Evolutionary conservation across 1,140 invertebrate species (phyloP), one percentile per base, ranked within the genome.

Genomic region (Diorhabda sublineata): DNA sequence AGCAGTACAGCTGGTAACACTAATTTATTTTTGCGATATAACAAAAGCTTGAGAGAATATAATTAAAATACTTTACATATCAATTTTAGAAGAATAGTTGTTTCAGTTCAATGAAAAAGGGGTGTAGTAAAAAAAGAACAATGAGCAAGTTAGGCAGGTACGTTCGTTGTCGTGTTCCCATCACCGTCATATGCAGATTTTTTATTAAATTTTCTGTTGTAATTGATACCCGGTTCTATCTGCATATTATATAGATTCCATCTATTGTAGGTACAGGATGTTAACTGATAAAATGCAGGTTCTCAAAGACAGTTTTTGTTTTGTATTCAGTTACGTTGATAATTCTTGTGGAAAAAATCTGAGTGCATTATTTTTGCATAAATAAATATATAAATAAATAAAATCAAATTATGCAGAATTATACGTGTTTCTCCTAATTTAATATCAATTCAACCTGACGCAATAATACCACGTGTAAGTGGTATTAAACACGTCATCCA

Each of bases 61-160:
- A 64, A 64, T 64, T 64, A 64, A 64, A 64, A 64, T 45, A 56
- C 43, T 52, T 64, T 64, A 47, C 63, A 64, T 64, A 64, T 64
- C 63, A 64, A 64, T 57, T 45, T 57, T 41, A 26, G 45, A 56
- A 64, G 47, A 42, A 64, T 64, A 64, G 52, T 64, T 64, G 63
- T 64, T 64, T 64, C 63, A 64, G 63, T 64, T 64, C 63, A 64
- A 57, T 64, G 63, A 64, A 26, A 44, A 64, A 64, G 63, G 63
- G 63, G 63, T 45, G 63, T 64, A 64, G 45, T 47, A 57, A 64
- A 64, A 63, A 64, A 64, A 52, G 45, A 45, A 64, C 63, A 64
- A 64, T 45, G 52, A 8, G 9, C 61, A 56, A 42, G n/a, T 11
- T 60, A 26, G 47, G 63, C 63, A 64, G 63, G 63, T 64, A 64